Evolutionary conservation across 2,113 vertebrate genomes (phyloP).

Genomic region (Chinchilla lanigera): DNA sequence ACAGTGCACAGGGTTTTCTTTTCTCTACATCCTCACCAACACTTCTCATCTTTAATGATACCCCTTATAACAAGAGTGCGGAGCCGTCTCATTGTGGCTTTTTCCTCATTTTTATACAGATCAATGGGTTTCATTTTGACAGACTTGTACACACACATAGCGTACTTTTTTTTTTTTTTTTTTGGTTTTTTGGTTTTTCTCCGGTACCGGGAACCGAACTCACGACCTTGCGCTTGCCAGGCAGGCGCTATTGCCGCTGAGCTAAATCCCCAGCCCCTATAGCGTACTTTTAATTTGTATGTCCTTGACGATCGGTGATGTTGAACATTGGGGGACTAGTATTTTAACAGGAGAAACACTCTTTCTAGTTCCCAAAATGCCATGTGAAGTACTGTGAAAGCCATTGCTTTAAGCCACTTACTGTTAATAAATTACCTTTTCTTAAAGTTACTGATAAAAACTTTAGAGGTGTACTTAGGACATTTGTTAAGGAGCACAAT

Average conservation of each 20-base stretch:
- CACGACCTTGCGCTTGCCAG: no score
- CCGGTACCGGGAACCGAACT: no score
- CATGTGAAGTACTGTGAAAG: neutral
- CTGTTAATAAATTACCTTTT: neutral
- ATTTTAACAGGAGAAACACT: constrained; percentile 13
- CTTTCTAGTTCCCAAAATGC: neutral
- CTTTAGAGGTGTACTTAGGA: neutral
- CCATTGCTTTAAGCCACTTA: neutral
- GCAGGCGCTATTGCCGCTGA: no score
- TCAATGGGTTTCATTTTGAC: neutral
- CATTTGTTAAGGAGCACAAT: neutral
- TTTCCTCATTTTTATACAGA: neutral
- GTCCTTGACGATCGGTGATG: neutral
- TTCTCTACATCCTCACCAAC: neutral
- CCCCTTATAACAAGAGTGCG: neutral
- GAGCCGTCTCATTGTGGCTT: neutral
- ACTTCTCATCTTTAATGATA: neutral
- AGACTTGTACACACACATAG: neutral
- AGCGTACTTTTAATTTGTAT: neutral
- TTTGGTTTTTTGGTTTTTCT: no score
- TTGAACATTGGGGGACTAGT: neutral
- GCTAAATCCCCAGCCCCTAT: no score
- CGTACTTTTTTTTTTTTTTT: no score
- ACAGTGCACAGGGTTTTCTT: neutral
- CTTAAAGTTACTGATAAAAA: neutral